Percentiles rank a stretch among this genome's conserved stretches.
Evolutionary conservation across 2,888 invertebrate species (phyloP).

Genomic region (Agrotis exclamationis): DNA sequence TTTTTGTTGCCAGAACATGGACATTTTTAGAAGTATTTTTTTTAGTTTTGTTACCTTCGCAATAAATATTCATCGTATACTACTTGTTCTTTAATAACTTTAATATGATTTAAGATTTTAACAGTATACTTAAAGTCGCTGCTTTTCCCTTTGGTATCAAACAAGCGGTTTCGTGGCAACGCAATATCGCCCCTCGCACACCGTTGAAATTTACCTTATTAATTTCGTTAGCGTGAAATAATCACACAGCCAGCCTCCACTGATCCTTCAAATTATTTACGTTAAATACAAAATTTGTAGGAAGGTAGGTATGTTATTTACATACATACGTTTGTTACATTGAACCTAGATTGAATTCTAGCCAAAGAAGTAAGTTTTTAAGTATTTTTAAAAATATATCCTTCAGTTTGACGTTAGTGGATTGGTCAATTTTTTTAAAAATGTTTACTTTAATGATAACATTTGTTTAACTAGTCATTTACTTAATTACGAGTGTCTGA

Average conservation of each 20-base stretch:
- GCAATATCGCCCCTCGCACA: slow-evolving; percentile 78
- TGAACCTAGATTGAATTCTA: background rate
- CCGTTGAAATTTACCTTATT: slow-evolving; percentile 84
- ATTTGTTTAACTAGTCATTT: background rate
- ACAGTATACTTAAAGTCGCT: slow-evolving; percentile 59
- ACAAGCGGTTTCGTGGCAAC: slow-evolving; percentile 77
- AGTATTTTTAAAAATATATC: background rate
- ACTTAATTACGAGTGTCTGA: background rate
- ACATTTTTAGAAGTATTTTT: background rate
- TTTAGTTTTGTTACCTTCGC: background rate
- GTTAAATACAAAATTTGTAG: slow-evolving; percentile 70
- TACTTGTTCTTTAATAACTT: slow-evolving; percentile 31
- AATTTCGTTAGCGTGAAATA: slow-evolving; percentile 86
- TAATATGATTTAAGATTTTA: slow-evolving; percentile 42
- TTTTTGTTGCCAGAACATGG: background rate
- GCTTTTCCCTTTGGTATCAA: slow-evolving; percentile 74
- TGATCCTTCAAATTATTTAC: slow-evolving; percentile 86
- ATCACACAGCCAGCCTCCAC: slow-evolving; percentile 80
- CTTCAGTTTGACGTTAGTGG: background rate
- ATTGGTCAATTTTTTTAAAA: background rate
- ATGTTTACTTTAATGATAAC: too few species aligned
- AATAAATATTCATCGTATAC: background rate
- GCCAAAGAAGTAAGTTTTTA: background rate
- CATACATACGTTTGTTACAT: too few species aligned
- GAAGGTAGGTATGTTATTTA: background rate